Evolutionary conservation across 2,797 vertebrate species (phyloP), one percentile per base, ranked within the genome.

Genomic region (Coilia nasus): DNA sequence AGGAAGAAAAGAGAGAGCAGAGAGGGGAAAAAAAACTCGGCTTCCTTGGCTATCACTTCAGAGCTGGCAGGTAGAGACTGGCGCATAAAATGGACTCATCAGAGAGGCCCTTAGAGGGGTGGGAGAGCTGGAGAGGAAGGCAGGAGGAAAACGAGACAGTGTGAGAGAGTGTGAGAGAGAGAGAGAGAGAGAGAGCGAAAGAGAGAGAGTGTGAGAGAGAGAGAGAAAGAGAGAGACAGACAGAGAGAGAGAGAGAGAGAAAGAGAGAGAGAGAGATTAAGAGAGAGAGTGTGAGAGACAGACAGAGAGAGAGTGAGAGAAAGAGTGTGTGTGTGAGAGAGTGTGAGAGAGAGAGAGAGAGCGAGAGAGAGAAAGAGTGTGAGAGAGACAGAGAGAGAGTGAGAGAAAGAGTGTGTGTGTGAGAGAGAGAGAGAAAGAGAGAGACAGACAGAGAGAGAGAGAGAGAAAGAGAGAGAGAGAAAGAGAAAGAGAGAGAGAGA

Each of bases 401-500:
- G 56, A 83, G 44, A n/a, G n/a, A n/a, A n/a, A n/a, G n/a, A n/a
- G n/a, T n/a, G n/a, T n/a, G n/a, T n/a, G n/a, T n/a, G n/a, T n/a
- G n/a, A n/a, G 21, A n/a, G 35, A 28, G 31, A 6, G 11, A 14
- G 31, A 41, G 19, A 44, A 81, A 75, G 62, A 60, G 71, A 57
- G 56, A 83, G 44, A 10, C 47, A 46, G 83, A n/a, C 64, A 57
- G 78, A 28, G 14, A 83, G 80, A 80, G 56, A 31, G 82, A 47
- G 78, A 94, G 21, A n/a, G 35, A 28, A 15, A 6, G 11, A 14
- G 31, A 41, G 19, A 44, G 82, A 75, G 62, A 60, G 71, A 57
- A 46, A 83, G 44, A 57, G 78, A 28, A 21, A 83, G 80, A 80
- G 56, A 31, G 82, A 47, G 78, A 94, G 21, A n/a, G 35, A 28